Base-by-base conservation (phyloP, 2,888 invertebrate genomes). In the Limnephilus lunatus region DNA sequence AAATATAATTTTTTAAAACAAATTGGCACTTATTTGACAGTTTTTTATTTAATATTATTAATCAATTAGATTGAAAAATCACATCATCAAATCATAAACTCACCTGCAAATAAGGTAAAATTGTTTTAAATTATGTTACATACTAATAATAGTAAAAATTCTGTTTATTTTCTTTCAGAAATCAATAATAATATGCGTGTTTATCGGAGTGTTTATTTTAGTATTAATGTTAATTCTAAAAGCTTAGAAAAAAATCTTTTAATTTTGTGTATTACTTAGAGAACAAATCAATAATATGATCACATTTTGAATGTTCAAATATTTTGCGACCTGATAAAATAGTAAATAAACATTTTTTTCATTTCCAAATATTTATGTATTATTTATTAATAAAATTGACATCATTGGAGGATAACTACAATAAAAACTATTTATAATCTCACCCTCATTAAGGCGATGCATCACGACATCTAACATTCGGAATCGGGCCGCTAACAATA, bases 111-210 rank as follows among this genome's bases (percentile, higher is more conserved):
- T 2, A 68, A 68, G 68, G 19, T n/a, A 25, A 68, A 25, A 68
- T 19, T 68, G 68, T 68, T 68, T 68, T 68, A 19, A 25, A 25
- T 68, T 7, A n/a, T 68, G 68, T 68, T 7, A 25, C n/a, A n/a
- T n/a, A n/a, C 5, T 68, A 68, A 19, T n/a, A 68, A 11, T 44
- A 44, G 44, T 44, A 44, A 44, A 12, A 44, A 68, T 68, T n/a
- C 25, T 25, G 25, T 68, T 32, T 82, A n/a, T 91, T 93, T 94
- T 93, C 92, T 95, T 96, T 94, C 95, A 96, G 96, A 95, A 95
- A 92, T 95, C 95, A 94, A 94, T 95, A 82, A 94, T 94, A 14
- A 94, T 95, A 39, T 94, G 95, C 44, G 80, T 95, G 81, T 92
- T 94, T 80, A 89, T 95, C 35, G 94, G 95, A 91, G 90, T 95